phyloP scores from a whole-genome alignment of 2,888 invertebrate species.

The Criorhina ranunculi region DNA sequence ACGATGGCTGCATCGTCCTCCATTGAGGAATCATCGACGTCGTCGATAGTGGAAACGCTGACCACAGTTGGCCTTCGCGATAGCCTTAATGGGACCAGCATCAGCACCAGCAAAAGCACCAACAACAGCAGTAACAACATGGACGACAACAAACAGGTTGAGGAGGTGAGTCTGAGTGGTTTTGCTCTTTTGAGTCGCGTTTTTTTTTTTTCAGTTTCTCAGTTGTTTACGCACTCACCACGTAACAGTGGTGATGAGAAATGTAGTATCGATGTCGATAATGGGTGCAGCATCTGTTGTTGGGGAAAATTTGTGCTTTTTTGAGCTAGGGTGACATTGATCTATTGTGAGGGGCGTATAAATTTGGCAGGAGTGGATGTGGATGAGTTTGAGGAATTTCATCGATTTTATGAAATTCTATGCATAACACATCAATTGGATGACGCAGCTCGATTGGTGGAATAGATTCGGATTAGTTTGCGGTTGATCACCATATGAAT shows the following conservation, averaged over 20 bases:
- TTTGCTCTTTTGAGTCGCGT: slow-evolving; percentile 15
- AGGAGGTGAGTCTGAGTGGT: slow-evolving; percentile 78
- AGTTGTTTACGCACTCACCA: slow-evolving; percentile 38
- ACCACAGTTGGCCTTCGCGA: slow-evolving; percentile 74
- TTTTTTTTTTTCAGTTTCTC: slow-evolving; percentile 20
- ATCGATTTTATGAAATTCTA: too few species aligned
- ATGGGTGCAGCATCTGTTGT: slow-evolving; percentile 67
- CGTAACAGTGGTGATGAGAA: slow-evolving; percentile 61
- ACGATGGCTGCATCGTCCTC: slow-evolving; percentile 55
- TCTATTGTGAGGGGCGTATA: slow-evolving; percentile 8
- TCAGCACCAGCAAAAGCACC: too few species aligned
- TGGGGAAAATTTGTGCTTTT: neutral
- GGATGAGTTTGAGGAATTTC: too few species aligned
- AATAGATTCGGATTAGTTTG: too few species aligned
- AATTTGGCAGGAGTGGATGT: too few species aligned
- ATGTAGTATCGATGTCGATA: slow-evolving; percentile 55
- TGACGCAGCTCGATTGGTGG: too few species aligned
- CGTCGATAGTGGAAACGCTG: slow-evolving; percentile 60
- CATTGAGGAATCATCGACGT: slow-evolving; percentile 62
- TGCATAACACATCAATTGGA: too few species aligned
- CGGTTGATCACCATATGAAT: too few species aligned
- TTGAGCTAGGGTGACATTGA: slow-evolving; percentile 2
- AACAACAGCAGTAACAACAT: slow-evolving; percentile 58
- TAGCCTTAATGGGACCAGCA: slow-evolving; percentile 72
- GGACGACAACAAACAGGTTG: slow-evolving; percentile 78